phyloP scores from a whole-genome alignment of 1,140 invertebrate species.

The Oncopeltus fasciatus region DNA sequence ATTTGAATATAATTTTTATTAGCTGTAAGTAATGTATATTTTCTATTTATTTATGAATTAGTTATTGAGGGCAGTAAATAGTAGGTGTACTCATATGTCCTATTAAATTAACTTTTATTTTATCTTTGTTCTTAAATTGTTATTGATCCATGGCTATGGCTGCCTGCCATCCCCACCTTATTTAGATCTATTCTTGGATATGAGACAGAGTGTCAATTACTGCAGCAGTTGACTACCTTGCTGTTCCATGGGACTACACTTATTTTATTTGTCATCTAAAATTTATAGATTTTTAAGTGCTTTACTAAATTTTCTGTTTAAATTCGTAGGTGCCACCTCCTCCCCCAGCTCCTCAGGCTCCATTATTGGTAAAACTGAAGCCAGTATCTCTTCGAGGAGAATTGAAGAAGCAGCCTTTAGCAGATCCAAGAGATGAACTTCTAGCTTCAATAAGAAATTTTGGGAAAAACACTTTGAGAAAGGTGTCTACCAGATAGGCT shows the following conservation, averaged over 20 bases:
- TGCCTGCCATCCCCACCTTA: no score
- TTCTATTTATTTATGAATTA: no score
- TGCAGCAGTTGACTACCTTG: no score
- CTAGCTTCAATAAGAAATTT: slow-evolving; percentile 59
- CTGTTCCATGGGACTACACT: slow-evolving; percentile 20
- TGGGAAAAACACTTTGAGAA: slow-evolving; percentile 25
- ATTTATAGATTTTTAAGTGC: neutral
- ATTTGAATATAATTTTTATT: no score
- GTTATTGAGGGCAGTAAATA: no score
- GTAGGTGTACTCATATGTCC: no score
- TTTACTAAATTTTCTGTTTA: neutral
- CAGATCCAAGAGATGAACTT: slow-evolving; percentile 46
- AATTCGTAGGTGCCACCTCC: neutral
- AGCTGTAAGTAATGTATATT: no score
- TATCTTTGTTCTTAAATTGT: no score
- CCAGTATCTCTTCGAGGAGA: slow-evolving; percentile 30
- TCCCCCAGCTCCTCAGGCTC: slow-evolving; percentile 31
- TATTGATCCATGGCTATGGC: no score
- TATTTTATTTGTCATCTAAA: slow-evolving; percentile 26
- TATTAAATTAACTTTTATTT: no score
- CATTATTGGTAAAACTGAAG: slow-evolving; percentile 29
- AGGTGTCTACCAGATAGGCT: slow-evolving; percentile 14
- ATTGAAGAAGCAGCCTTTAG: slow-evolving; percentile 26
- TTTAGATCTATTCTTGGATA: no score
- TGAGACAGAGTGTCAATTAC: no score